These are phyloP conservation scores for Nycticorax nycticorax DNA, from an alignment of 2,113 vertebrate species.

Conservation along the genomic window DNA sequence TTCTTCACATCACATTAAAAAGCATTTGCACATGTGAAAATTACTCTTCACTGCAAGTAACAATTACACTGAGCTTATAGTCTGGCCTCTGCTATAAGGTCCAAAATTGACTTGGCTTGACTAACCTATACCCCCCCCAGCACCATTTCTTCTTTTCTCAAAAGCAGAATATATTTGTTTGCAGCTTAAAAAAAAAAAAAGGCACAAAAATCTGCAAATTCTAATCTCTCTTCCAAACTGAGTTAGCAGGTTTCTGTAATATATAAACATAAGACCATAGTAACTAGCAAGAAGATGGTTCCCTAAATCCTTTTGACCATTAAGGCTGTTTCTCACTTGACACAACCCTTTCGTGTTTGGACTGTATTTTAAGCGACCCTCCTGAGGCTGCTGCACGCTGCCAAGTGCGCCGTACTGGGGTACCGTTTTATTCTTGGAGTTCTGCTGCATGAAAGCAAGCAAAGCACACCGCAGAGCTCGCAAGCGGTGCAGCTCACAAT, in stretches of 20 bases:
- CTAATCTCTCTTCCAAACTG: background rate
- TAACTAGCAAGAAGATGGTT: background rate
- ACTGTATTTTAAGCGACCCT: background rate
- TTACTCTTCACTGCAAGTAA: background rate
- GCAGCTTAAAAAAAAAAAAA: background rate
- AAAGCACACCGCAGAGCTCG: background rate
- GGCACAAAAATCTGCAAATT: background rate
- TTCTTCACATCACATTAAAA: background rate
- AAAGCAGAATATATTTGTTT: background rate
- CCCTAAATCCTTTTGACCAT: background rate
- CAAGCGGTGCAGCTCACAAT: background rate
- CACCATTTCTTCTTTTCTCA: background rate
- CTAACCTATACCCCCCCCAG: rapidly evolving
- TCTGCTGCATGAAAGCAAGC: background rate
- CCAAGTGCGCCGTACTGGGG: background rate
- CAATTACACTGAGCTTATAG: background rate
- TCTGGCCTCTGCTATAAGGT: background rate
- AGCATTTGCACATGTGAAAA: background rate
- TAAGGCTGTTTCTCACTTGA: background rate
- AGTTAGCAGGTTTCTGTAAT: background rate
- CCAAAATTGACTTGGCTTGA: background rate
- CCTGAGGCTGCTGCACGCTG: background rate
- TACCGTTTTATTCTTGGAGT: background rate
- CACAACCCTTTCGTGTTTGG: background rate
- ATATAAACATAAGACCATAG: rapidly evolving